Conservation (phyloP, 2,888 invertebrate genomes). For the Spilarctia lutea region DNA sequence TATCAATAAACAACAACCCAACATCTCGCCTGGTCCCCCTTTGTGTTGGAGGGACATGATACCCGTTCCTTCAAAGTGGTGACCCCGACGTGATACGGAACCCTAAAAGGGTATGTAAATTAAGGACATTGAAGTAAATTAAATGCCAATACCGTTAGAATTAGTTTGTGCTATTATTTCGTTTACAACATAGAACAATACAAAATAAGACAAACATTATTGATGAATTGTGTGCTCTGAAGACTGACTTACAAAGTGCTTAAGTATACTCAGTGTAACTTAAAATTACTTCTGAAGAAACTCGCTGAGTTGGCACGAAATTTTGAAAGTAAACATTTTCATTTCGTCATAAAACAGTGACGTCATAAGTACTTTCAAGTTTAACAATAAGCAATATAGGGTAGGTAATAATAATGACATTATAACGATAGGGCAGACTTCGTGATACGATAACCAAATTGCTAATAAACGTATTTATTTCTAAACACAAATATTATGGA, state of each 20-base stretch:
- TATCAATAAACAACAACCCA: no score
- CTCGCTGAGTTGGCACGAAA: conserved; percentile 21
- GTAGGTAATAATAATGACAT: not conserved
- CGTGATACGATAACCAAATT: no score
- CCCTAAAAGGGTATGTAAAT: not conserved
- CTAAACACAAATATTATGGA: no score
- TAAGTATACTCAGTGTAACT: conserved; percentile 31
- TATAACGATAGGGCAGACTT: no score
- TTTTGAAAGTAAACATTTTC: conserved; percentile 26
- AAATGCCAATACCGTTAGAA: not conserved
- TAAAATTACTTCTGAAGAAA: conserved; percentile 19
- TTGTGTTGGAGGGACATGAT: no score
- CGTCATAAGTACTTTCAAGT: conserved; percentile 18
- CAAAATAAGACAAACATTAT: conserved; percentile 23
- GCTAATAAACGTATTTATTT: no score
- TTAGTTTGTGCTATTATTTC: not conserved
- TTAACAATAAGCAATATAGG: conserved; percentile 12
- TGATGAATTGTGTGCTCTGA: conserved; percentile 34
- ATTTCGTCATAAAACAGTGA: conserved; percentile 17
- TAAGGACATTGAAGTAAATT: not conserved
- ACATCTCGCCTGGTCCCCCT: no score
- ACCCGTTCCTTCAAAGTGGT: no score
- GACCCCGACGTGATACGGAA: no score
- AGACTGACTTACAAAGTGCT: conserved; percentile 22
- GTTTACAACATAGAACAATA: not conserved